Base-by-base conservation (phyloP, 2,888 invertebrate species). In the Parnassius mnemosyne region DNA sequence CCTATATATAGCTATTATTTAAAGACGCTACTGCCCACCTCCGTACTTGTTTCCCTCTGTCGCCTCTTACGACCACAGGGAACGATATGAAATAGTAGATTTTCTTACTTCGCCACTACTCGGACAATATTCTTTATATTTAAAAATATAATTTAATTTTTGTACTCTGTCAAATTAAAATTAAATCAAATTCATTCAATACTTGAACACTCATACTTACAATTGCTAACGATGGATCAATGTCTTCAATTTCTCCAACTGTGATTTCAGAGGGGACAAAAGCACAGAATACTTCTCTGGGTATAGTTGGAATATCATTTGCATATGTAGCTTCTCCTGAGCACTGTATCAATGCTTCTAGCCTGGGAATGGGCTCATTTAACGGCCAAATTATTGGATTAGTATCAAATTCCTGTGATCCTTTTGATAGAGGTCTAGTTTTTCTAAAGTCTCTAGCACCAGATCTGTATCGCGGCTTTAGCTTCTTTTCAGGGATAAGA, bases 241-340 rank as follows among this genome's bases (percentile, higher is more conserved):
- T 92, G 51, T 79, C 85, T 34, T 87, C 81, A 20, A 96, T 88
- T 57, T 87, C 92, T 1, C 95, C 95, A 65, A 79, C 85, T 64
- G 93, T 76, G 66, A 93, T 81, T 56, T 83, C 86, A 1, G 91
- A 79, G 0, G 93, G 80, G 0, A 95, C 95, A 70, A 95, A 94
- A 0, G 94, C 94, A 55, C 94, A 95, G 75, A 89, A 93, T 1
- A 95, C 92, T 80, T 96, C 95, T 73, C 94, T 93, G 0, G 90
- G 87, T 16, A 84, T 76, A 2, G 88, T 83, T 3, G 92, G 92
- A 44, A 93, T 76, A 73, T 96, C 96, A 71, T 94, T 93, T 0
- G 93, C 84, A 76, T 94, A 96, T 69, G 92, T 82, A 0, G 94
- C 94, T 79, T 95, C 95, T 0, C 96, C 95, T 56, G 94, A 89